phyloP scores from a whole-genome alignment of 2,113 vertebrate genomes.

The Pardalotus punctatus region DNA sequence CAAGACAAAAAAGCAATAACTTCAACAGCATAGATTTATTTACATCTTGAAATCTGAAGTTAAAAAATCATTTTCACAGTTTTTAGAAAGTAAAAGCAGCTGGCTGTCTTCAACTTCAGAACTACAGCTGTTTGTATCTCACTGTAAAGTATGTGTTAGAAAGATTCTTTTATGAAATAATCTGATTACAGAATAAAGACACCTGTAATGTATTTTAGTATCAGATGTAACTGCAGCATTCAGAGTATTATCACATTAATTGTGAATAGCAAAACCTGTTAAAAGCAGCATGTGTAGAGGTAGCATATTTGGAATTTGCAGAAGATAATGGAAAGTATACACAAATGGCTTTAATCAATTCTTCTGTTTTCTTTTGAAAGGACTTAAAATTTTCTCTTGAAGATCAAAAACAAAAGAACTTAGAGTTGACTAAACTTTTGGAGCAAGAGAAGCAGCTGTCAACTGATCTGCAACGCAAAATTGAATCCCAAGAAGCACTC shows the following conservation, averaged over 20 bases:
- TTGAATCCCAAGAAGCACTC: conserved; percentile 75
- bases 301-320: neutral
- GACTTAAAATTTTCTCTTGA: conserved; percentile 86
- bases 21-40: neutral
- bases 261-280: neutral
- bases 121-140: neutral
- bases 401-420: conserved; percentile 76
- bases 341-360: neutral
- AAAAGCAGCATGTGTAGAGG: neutral
- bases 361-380: conserved; percentile 67
- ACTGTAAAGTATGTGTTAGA: neutral
- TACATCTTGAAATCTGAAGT: neutral
- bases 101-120: neutral
- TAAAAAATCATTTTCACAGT: neutral
- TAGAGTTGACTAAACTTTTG: conserved; percentile 77
- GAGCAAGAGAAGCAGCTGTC: conserved; percentile 81
- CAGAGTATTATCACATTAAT: neutral
- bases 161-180: neutral
- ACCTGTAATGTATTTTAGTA: neutral
- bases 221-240: neutral
- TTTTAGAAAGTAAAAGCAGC: neutral
- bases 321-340: neutral
- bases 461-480: conserved; percentile 77
- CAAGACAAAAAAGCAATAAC: neutral
- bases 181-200: neutral